These are phyloP conservation scores for Aegithalos caudatus DNA, from an alignment of 2,113 vertebrate genomes.

Conservation along the genomic window DNA sequence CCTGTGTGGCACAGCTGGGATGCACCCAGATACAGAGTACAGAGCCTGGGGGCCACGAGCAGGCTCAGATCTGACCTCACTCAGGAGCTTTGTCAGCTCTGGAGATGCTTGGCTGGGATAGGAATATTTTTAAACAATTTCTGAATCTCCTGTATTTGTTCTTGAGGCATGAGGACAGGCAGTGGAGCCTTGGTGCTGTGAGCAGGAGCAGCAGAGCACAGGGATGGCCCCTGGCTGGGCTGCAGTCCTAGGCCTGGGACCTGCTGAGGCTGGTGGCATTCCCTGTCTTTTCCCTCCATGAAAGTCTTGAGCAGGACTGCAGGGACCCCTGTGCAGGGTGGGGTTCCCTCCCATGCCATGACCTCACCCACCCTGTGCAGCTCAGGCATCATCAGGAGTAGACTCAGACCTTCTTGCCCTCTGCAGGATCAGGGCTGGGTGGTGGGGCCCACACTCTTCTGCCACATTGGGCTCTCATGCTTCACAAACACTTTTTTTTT, in stretches of 20 bases:
- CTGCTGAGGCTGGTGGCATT: background rate
- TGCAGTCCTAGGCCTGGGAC: background rate
- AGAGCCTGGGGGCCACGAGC: background rate
- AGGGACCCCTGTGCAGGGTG: background rate
- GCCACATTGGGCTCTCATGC: background rate
- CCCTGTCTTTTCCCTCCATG: rapidly evolving
- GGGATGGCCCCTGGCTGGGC: background rate
- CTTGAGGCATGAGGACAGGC: background rate
- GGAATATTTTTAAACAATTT: background rate
- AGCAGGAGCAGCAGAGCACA: background rate
- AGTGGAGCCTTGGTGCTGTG: background rate
- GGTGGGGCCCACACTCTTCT: no score
- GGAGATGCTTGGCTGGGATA: background rate
- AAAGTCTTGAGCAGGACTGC: background rate
- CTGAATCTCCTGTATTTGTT: background rate
- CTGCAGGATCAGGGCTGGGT: background rate
- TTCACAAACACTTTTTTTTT: background rate
- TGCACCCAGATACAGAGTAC: background rate
- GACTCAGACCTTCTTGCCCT: background rate
- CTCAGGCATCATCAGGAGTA: rapidly evolving
- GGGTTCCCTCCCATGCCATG: background rate
- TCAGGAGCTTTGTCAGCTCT: background rate
- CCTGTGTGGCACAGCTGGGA: background rate
- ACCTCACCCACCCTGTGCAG: background rate
- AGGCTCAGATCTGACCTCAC: background rate